A percentile compares a stretch with the other conserved stretches of the same genome.
These are phyloP conservation scores for Mesorhabditis sp. DNA, from an alignment of 2,888 invertebrate species.

Conservation along the genomic window DNA sequence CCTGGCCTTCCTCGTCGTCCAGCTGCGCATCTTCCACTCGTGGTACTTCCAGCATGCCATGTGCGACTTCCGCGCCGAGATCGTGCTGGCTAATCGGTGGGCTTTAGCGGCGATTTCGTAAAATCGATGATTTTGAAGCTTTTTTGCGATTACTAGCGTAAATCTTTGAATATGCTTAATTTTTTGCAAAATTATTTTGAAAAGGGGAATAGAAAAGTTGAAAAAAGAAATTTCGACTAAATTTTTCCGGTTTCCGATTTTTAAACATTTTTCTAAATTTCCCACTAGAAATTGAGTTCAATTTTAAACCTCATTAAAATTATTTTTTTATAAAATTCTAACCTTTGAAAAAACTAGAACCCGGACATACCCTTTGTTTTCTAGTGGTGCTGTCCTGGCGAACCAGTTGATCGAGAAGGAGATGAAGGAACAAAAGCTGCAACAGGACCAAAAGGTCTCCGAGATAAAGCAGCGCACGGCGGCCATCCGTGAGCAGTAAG, in stretches of 20 bases:
- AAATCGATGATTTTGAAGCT: too few species aligned
- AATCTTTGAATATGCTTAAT: too few species aligned
- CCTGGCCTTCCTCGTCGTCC: slow-evolving; percentile 85
- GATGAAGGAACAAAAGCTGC: slow-evolving; percentile 80
- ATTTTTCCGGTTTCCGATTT: too few species aligned
- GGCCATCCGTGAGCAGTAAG: slow-evolving; percentile 66
- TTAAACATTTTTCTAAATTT: too few species aligned
- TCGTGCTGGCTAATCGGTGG: slow-evolving; percentile 77
- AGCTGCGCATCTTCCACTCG: slow-evolving; percentile 84
- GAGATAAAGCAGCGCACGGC: slow-evolving; percentile 95
- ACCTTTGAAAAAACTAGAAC: too few species aligned
- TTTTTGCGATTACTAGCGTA: too few species aligned
- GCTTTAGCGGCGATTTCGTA: not conserved
- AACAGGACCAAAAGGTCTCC: slow-evolving; percentile 79
- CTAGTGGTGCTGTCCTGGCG: slow-evolving; percentile 86
- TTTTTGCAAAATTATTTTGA: too few species aligned
- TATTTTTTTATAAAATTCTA: too few species aligned
- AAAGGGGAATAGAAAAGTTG: too few species aligned
- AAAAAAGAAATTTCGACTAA: too few species aligned
- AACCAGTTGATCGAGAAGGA: slow-evolving; percentile 85
- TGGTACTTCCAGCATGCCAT: slow-evolving; percentile 93
- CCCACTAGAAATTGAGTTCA: too few species aligned
- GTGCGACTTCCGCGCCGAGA: slow-evolving; percentile 89
- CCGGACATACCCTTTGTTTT: slow-evolving; percentile 14
- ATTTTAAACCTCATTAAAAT: too few species aligned